A percentile compares a stretch with the other conserved stretches of the same genome.
These are phyloP conservation scores for Macropodus opercularis DNA, from an alignment of 2,797 vertebrate genomes.

Conservation along the genomic window DNA sequence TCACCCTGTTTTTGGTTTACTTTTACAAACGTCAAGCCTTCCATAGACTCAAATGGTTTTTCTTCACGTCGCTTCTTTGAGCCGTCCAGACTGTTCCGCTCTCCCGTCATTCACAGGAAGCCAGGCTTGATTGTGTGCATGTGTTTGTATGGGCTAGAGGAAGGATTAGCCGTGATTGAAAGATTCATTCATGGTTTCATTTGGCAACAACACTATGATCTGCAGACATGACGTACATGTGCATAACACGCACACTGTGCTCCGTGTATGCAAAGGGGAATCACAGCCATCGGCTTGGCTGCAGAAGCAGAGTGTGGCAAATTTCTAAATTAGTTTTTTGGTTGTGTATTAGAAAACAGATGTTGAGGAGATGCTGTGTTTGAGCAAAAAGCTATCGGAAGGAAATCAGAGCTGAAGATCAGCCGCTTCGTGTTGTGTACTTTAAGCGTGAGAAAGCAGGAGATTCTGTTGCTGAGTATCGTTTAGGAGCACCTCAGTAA, in stretches of 20 bases:
- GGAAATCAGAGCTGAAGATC: conserved; percentile 16
- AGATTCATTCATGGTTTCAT: conserved; percentile 38
- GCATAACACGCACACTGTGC: no score
- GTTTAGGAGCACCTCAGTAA: conserved; percentile 42
- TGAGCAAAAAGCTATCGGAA: conserved; percentile 48
- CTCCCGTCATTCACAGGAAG: conserved; percentile 41
- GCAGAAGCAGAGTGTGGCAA: conserved; percentile 34
- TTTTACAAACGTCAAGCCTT: conserved; percentile 42
- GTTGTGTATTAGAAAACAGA: conserved; percentile 23
- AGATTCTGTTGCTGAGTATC: conserved; percentile 51
- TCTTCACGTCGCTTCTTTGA: conserved; percentile 24
- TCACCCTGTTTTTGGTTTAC: conserved; percentile 47
- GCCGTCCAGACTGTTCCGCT: conserved; percentile 28
- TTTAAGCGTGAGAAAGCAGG: neutral
- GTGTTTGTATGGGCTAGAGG: conserved; percentile 31
- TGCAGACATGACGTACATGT: conserved; percentile 11
- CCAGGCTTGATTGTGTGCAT: conserved; percentile 8
- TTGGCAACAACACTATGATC: conserved; percentile 29
- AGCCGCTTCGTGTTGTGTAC: conserved; percentile 10
- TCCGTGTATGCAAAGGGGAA: conserved; percentile 14
- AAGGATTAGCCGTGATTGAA: conserved; percentile 43
- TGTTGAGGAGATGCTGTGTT: conserved; percentile 45
- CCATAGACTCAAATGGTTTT: conserved; percentile 30
- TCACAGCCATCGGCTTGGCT: conserved; percentile 37
- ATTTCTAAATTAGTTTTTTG: conserved; percentile 34